A percentile compares a stretch with the other conserved stretches of the same genome.
Evolutionary conservation across 2,888 invertebrate genomes (phyloP).

Genomic region (Busseola fusca): DNA sequence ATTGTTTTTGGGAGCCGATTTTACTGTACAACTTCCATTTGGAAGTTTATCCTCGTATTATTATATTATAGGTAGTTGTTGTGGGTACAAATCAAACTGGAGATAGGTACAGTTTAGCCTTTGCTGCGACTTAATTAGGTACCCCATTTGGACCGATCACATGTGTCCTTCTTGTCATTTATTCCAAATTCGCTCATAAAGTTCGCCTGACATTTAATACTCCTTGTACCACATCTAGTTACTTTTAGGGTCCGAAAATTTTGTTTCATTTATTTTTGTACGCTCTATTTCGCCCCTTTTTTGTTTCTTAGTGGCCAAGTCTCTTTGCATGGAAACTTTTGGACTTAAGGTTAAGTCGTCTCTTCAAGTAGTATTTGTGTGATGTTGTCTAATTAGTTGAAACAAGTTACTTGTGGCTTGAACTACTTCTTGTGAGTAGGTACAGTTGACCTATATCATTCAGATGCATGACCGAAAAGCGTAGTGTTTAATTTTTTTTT

Average conservation of each 20-base stretch:
- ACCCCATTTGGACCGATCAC: not conserved
- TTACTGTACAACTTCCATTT: conserved; percentile 46
- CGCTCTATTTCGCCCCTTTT: not conserved
- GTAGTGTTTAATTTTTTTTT: too few species aligned
- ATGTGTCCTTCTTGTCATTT: not conserved
- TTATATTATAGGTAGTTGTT: conserved; percentile 20
- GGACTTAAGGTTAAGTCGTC: not conserved
- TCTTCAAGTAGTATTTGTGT: too few species aligned
- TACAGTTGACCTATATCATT: not conserved
- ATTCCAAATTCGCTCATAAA: not conserved
- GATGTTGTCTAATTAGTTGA: not conserved
- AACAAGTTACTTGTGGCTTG: too few species aligned
- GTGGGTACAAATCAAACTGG: not conserved
- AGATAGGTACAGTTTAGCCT: accelerated
- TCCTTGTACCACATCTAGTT: not conserved
- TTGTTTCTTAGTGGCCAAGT: not conserved
- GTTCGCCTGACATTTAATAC: not conserved
- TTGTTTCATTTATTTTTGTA: not conserved
- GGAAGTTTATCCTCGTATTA: conserved; percentile 42
- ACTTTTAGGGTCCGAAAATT: too few species aligned
- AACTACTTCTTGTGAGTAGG: not conserved
- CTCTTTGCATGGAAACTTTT: not conserved
- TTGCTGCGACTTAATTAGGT: not conserved
- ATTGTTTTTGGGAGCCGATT: conserved; percentile 68
- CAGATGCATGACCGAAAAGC: not conserved